Evolutionary conservation across 2,113 vertebrate species (phyloP).

Genomic region (Amphiprion ocellaris): DNA sequence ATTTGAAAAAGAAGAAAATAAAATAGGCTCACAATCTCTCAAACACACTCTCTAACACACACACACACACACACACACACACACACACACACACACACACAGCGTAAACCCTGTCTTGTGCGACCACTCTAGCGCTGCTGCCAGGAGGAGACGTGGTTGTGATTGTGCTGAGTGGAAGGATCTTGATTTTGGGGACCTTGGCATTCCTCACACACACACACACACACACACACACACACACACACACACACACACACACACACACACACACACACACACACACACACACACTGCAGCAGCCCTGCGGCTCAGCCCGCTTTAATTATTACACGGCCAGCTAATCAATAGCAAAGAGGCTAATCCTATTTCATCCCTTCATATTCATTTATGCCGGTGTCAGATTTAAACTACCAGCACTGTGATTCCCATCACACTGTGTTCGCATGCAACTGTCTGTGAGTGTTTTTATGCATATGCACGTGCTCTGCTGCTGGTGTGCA

Average conservation of each 20-base stretch:
- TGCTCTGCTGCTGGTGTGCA: neutral
- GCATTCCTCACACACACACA: constrained; percentile 68
- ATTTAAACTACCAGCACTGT: constrained; percentile 49
- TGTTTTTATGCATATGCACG: neutral
- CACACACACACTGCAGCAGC: constrained; percentile 52
- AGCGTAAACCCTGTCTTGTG: constrained; percentile 31
- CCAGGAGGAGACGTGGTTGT: constrained; percentile 39
- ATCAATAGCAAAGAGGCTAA: constrained; percentile 79
- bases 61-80: constrained; percentile 5
- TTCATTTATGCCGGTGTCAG: constrained; percentile 71
- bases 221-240: constrained; percentile 39
- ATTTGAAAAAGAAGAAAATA: neutral
- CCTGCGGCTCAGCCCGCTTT: constrained; percentile 70
- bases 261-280: constrained; percentile 31
- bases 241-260: constrained; percentile 31
- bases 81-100: constrained; percentile 22
- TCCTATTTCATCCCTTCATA: constrained; percentile 77
- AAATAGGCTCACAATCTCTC: neutral
- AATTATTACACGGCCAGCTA: constrained; percentile 75
- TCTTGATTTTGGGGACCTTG: constrained; percentile 69
- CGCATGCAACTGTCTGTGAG: too few species aligned
- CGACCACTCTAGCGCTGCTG: constrained; percentile 48
- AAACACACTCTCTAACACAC: constrained; percentile 7
- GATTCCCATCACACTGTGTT: constrained; percentile 37
- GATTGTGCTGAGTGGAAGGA: constrained; percentile 73